phyloP scores from a whole-genome alignment of 2,888 invertebrate genomes.

The Dimorphilus gyrociliatus region DNA sequence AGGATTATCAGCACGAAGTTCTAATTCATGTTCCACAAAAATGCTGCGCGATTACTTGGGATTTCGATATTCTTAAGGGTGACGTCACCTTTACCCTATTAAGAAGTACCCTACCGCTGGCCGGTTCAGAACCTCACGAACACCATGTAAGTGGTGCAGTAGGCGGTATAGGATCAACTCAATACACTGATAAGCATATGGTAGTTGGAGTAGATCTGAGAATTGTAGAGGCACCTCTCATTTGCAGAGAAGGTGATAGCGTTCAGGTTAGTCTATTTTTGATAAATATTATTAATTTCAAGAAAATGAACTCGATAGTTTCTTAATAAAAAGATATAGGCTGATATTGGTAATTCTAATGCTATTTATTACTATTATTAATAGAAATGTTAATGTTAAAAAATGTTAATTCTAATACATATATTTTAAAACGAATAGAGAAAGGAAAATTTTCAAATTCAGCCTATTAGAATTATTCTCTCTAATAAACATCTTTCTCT shows the following conservation, averaged over 20 bases:
- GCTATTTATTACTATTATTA: too few species aligned
- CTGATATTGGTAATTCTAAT: too few species aligned
- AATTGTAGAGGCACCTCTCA: slow-evolving; percentile 60
- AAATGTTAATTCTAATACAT: too few species aligned
- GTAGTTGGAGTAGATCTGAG: slow-evolving; percentile 55
- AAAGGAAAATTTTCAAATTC: too few species aligned
- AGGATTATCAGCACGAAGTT: slow-evolving; percentile 40
- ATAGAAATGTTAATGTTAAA: too few species aligned
- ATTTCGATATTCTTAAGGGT: slow-evolving; percentile 79
- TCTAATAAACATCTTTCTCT: too few species aligned
- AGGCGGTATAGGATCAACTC: slow-evolving; percentile 27
- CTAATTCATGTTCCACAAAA: slow-evolving; percentile 61
- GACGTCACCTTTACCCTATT: slow-evolving; percentile 69
- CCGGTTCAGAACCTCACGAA: slow-evolving; percentile 21
- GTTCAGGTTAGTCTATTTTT: slow-evolving; percentile 51
- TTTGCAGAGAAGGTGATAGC: slow-evolving; percentile 80
- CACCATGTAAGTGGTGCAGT: slow-evolving; percentile 29
- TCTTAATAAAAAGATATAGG: not conserved
- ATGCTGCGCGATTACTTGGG: slow-evolving; percentile 83
- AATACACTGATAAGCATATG: slow-evolving; percentile 45
- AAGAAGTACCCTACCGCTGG: slow-evolving; percentile 24
- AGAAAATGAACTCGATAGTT: not conserved
- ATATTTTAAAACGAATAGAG: too few species aligned
- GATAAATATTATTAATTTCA: slow-evolving; percentile 2
- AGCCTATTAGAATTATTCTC: too few species aligned